These are phyloP conservation scores for Hemithea aestivaria DNA, from an alignment of 2,888 invertebrate genomes.

Conservation along the genomic window DNA sequence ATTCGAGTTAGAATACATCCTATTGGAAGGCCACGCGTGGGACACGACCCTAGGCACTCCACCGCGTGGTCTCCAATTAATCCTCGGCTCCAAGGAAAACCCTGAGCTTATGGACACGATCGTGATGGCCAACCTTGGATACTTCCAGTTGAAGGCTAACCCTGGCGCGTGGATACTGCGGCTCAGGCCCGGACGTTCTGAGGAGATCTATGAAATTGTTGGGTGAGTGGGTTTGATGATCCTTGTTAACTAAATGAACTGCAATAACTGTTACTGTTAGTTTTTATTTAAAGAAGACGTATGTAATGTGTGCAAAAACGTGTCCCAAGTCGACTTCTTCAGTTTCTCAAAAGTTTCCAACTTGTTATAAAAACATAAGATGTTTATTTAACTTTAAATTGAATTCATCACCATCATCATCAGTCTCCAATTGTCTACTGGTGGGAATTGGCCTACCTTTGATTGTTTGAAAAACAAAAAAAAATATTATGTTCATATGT, in stretches of 20 bases:
- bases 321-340: too few species aligned
- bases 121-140: conserved; percentile 99
- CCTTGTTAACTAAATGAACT: not conserved
- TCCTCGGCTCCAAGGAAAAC: conserved; percentile 89
- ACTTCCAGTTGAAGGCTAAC: conserved; percentile 96
- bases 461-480: too few species aligned
- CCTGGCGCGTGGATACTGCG: conserved; percentile 97
- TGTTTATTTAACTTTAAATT: too few species aligned
- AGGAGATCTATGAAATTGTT: conserved; percentile 95
- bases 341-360: too few species aligned
- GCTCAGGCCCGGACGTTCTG: conserved; percentile 94
- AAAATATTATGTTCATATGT: too few species aligned
- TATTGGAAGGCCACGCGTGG: conserved; percentile 98
- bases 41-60: conserved; percentile 94
- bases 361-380: too few species aligned
- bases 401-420: too few species aligned
- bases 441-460: too few species aligned
- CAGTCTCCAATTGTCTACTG: too few species aligned
- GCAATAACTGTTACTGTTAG: not conserved
- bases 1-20: conserved; percentile 95
- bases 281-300: too few species aligned
- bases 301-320: too few species aligned
- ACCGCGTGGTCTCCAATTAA: conserved; percentile 97
- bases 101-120: conserved; percentile 95
- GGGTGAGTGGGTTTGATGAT: conserved; percentile 73